Conservation (phyloP, 2,797 vertebrate species). For the Lindbergichthys nudifrons region DNA sequence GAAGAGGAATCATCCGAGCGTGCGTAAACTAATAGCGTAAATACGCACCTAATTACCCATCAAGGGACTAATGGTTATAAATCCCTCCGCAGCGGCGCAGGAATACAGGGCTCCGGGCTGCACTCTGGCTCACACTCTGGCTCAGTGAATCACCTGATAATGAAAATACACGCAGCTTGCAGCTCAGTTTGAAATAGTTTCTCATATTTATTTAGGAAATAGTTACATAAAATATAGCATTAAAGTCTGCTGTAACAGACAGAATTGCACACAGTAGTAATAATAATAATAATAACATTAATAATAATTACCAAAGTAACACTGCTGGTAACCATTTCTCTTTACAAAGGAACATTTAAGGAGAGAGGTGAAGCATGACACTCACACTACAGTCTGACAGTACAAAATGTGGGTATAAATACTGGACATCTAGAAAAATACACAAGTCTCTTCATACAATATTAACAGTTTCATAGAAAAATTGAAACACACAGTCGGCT, state of each 20-base stretch:
- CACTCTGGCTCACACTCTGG: conserved; percentile 1
- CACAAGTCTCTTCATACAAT: conserved; percentile 89
- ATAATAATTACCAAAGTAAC: conserved; percentile 86
- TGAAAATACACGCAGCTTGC: not conserved
- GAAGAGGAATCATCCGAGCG: conserved; percentile 18
- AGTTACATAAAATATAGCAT: conserved; percentile 87
- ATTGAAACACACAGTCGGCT: conserved; percentile 66
- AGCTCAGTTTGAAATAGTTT: conserved; percentile 70
- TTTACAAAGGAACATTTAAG: conserved; percentile 82
- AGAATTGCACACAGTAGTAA: conserved; percentile 86
- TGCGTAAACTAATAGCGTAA: conserved; percentile 57
- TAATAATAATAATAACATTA: conserved; percentile 63
- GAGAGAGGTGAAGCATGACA: conserved; percentile 87
- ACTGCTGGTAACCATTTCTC: conserved; percentile 86
- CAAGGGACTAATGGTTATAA: conserved; percentile 60
- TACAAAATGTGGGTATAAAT: conserved; percentile 96
- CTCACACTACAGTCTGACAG: conserved; percentile 88
- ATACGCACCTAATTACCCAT: conserved; percentile 66
- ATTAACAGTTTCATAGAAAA: conserved; percentile 89
- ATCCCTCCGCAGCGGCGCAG: conserved; percentile 44
- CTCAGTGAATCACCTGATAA: not conserved
- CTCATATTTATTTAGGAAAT: conserved; percentile 83
- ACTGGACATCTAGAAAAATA: conserved; percentile 96
- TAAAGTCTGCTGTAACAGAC: conserved; percentile 86
- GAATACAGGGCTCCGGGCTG: conserved; percentile 26